A percentile compares a stretch with the other conserved stretches of the same genome.
Conservation (phyloP, 35 echinoderm and acorn worm species). For the Stichopus chloronotus region DNA sequence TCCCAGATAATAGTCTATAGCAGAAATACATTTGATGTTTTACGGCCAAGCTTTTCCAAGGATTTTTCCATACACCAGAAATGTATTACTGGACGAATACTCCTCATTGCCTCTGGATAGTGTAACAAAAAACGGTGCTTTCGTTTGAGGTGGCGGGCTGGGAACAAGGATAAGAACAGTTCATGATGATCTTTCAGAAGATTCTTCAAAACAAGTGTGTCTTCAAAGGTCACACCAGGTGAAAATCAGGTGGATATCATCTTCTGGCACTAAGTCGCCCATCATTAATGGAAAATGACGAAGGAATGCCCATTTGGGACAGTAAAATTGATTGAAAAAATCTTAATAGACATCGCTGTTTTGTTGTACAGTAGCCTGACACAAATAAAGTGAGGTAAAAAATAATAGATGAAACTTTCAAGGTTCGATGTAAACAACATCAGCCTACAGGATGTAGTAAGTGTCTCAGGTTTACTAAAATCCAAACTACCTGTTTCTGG, state of each 20-base stretch:
- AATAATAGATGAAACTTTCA: too few relatives aligned
- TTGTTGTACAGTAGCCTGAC: too few relatives aligned
- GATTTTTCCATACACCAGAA: constrained; percentile 32
- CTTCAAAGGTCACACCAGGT: constrained; percentile 10
- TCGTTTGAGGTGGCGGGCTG: neutral
- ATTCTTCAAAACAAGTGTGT: constrained; percentile 41
- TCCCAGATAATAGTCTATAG: neutral
- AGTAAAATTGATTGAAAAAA: too few relatives aligned
- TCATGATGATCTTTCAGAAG: constrained; percentile 38
- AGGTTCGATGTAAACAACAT: too few relatives aligned
- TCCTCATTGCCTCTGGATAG: neutral
- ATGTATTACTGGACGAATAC: constrained; percentile 1
- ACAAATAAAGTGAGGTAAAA: too few relatives aligned
- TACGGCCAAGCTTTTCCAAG: neutral
- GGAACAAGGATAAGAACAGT: constrained; percentile 17
- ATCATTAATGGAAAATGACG: constrained; percentile 55
- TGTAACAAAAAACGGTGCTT: constrained; percentile 41
- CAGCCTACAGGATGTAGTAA: too few relatives aligned
- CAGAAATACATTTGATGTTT: constrained; percentile 4
- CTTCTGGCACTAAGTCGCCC: constrained; percentile 44
- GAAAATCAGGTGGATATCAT: constrained; percentile 35
- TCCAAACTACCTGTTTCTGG: too few relatives aligned
- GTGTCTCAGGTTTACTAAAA: too few relatives aligned
- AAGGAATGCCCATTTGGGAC: constrained; percentile 64
- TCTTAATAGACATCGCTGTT: too few relatives aligned